Evolutionary conservation across 1,140 invertebrate genomes (phyloP).

Genomic region (Drosophila carrolli): DNA sequence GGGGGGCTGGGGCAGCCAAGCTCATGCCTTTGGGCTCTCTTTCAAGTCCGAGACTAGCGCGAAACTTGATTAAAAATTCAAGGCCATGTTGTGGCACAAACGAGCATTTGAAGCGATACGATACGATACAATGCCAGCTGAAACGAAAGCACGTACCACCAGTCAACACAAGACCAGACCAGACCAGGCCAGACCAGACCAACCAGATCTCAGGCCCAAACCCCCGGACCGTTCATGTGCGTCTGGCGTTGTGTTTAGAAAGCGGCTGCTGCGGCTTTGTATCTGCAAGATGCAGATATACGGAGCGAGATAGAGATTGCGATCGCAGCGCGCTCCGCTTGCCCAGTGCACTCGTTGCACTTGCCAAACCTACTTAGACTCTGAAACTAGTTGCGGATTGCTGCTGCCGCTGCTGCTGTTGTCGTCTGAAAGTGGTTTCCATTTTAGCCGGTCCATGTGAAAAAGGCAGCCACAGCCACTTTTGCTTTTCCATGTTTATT

Average conservation of each 20-base stretch:
- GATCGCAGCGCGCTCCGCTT: constrained; percentile 49
- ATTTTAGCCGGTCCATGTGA: constrained; percentile 27
- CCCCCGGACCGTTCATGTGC: constrained; percentile 21
- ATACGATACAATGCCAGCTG: constrained; percentile 25
- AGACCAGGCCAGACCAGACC: constrained; percentile 14
- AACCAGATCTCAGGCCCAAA: constrained; percentile 15
- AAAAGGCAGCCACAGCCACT: constrained; percentile 6
- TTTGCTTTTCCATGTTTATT: constrained; percentile 11
- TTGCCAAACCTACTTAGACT: constrained; percentile 46
- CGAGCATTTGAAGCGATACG: constrained; percentile 58
- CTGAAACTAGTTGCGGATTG: constrained; percentile 52
- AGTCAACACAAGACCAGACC: constrained; percentile 21
- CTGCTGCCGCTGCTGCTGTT: neutral
- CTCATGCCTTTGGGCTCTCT: constrained; percentile 60
- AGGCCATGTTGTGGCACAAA: constrained; percentile 77
- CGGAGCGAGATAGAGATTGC: constrained; percentile 21
- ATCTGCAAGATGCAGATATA: constrained; percentile 50
- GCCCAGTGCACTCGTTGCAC: constrained; percentile 67
- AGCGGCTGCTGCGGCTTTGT: constrained; percentile 44
- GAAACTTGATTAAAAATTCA: constrained; percentile 83
- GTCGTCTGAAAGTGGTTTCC: constrained; percentile 35
- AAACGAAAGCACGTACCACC: constrained; percentile 41
- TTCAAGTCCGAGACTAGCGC: constrained; percentile 47
- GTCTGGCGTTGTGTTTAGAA: constrained; percentile 62
- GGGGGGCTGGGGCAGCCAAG: constrained; percentile 17